phyloP scores from a whole-genome alignment of 2,797 vertebrate genomes.

The Takifugu rubripes region DNA sequence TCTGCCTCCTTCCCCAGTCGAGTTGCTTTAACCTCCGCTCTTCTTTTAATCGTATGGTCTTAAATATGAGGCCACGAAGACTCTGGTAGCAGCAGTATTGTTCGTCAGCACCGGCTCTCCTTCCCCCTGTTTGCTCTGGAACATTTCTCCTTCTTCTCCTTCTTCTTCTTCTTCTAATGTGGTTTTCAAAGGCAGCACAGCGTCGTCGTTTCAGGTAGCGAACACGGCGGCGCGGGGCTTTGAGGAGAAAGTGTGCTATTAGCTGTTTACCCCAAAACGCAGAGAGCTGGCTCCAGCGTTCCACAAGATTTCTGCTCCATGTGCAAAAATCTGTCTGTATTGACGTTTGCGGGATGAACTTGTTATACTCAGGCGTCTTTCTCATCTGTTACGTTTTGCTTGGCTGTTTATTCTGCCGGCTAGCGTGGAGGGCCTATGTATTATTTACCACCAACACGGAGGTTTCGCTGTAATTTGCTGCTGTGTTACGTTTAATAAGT shows the following conservation, averaged over 20 bases:
- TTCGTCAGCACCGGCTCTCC: slow-evolving; percentile 24
- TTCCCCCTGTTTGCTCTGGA: slow-evolving; percentile 30
- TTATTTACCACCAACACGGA: slow-evolving; percentile 69
- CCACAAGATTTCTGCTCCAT: slow-evolving; percentile 52
- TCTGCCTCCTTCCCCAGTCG: slow-evolving; percentile 20
- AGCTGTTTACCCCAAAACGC: slow-evolving; percentile 43
- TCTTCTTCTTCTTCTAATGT: slow-evolving; percentile 36
- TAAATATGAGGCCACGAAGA: slow-evolving; percentile 11
- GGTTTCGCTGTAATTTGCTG: slow-evolving; percentile 72
- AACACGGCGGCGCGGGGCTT: slow-evolving; percentile 23
- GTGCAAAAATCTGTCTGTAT: slow-evolving; percentile 59
- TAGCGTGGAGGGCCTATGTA: slow-evolving; percentile 54
- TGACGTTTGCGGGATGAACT: slow-evolving; percentile 60
- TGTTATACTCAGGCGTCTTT: slow-evolving; percentile 38
- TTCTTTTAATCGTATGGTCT: background rate
- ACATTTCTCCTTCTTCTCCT: slow-evolving; percentile 37
- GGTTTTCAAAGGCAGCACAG: slow-evolving; percentile 22
- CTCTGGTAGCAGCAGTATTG: slow-evolving; percentile 30
- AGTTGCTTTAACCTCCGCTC: slow-evolving; percentile 13
- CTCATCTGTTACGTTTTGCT: slow-evolving; percentile 42
- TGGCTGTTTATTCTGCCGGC: slow-evolving; percentile 48
- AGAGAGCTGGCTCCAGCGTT: slow-evolving; percentile 23
- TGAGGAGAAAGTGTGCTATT: slow-evolving; percentile 44
- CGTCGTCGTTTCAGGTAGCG: slow-evolving; percentile 38
- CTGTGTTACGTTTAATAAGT: slow-evolving; percentile 76